phyloP scores from a whole-genome alignment of 2,113 vertebrate genomes.

The Myiozetetes cayanensis region DNA sequence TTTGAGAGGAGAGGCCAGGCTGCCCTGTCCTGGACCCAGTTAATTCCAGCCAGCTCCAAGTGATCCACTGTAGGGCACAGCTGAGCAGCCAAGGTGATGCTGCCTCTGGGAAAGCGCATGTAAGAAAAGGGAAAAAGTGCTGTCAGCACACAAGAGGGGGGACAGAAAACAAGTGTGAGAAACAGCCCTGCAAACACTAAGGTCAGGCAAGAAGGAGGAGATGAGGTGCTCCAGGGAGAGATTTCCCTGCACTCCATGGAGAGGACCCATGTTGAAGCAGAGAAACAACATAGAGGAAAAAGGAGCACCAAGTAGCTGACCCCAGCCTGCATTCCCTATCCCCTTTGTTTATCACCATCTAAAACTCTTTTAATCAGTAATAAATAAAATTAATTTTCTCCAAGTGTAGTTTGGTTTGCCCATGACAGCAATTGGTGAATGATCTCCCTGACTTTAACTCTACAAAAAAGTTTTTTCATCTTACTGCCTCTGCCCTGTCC shows the following conservation, averaged over 20 bases:
- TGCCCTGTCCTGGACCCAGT: accelerated
- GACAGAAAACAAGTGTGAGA: not conserved
- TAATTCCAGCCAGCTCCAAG: not conserved
- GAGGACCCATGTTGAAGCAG: accelerated
- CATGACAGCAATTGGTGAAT: not conserved
- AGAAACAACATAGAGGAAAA: not conserved
- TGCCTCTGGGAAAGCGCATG: not conserved
- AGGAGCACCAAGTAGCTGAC: not conserved
- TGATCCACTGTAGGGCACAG: accelerated
- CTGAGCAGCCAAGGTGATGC: not conserved
- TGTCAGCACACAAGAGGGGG: accelerated
- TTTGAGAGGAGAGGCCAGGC: too few species aligned
- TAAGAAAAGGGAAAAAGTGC: not conserved
- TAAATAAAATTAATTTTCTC: not conserved
- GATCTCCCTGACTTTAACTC: not conserved
- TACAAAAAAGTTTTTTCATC: not conserved
- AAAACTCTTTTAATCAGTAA: not conserved
- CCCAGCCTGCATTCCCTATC: accelerated
- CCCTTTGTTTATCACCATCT: not conserved
- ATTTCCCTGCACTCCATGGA: not conserved
- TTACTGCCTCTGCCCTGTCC: not conserved
- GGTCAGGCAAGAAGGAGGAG: not conserved
- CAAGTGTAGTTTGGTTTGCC: not conserved
- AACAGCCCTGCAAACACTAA: not conserved
- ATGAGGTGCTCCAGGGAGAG: not conserved